Percentiles rank a stretch among this genome's conserved stretches.
Conservation (phyloP, 2,797 vertebrate species). For the Poecilia velifera region DNA sequence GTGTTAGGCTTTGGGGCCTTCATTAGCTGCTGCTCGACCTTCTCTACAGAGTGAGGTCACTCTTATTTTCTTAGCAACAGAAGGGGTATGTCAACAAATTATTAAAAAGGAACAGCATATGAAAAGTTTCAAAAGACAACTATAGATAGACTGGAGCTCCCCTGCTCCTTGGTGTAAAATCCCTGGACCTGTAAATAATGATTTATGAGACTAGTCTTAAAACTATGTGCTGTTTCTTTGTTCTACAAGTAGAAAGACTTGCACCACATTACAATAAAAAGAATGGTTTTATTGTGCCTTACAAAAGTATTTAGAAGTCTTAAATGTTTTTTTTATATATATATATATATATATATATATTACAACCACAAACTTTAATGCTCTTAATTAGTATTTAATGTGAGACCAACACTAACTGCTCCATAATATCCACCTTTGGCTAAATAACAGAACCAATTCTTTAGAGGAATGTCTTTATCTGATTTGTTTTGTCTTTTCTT, state of each 20-base stretch:
- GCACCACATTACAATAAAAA: slow-evolving; percentile 13
- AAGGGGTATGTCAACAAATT: slow-evolving; percentile 76
- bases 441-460: no score
- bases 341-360: no score
- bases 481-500: no score
- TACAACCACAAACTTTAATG: no score
- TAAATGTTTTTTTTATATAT: not conserved
- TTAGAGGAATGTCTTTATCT: no score
- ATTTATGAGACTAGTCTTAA: slow-evolving; percentile 68
- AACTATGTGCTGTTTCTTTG: slow-evolving; percentile 37
- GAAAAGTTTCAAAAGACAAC: slow-evolving; percentile 69
- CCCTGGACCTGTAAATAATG: slow-evolving; percentile 70
- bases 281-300: not conserved
- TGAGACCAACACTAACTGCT: no score
- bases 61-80: slow-evolving; percentile 75
- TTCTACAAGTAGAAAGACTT: slow-evolving; percentile 25
- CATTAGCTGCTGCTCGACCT: slow-evolving; percentile 77
- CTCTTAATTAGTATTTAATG: no score
- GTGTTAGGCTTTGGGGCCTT: slow-evolving; percentile 65
- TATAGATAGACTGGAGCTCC: slow-evolving; percentile 43
- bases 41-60: slow-evolving; percentile 69
- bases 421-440: no score
- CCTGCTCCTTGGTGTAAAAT: slow-evolving; percentile 63
- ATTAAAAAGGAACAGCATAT: slow-evolving; percentile 62
- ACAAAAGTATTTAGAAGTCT: not conserved